Evolutionary conservation across 2,888 invertebrate species (phyloP).

Genomic region (Achlya flavicornis): DNA sequence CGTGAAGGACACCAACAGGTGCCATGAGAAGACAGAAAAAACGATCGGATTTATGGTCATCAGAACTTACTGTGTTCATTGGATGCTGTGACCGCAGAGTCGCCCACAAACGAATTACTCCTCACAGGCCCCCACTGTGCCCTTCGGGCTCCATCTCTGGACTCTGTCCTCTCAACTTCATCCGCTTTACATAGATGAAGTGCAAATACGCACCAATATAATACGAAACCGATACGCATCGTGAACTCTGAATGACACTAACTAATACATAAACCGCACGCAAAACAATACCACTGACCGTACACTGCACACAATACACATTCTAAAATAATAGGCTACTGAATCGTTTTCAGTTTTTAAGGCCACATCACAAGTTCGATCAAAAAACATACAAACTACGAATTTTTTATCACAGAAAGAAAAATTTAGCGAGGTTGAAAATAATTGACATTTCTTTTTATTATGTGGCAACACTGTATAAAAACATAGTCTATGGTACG

Average conservation of each 20-base stretch:
- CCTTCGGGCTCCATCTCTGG: conserved; percentile 68
- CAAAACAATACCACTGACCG: conserved; percentile 59
- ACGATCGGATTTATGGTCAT: conserved; percentile 51
- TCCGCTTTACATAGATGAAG: conserved; percentile 78
- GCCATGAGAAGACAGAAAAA: conserved; percentile 56
- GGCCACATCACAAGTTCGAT: conserved; percentile 72
- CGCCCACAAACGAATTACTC: conserved; percentile 66
- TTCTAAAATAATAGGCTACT: conserved; percentile 64
- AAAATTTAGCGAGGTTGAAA: conserved; percentile 64
- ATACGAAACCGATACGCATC: conserved; percentile 81
- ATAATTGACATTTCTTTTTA: conserved; percentile 49
- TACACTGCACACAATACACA: conserved; percentile 71
- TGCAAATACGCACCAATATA: conserved; percentile 81
- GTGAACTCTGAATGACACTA: conserved; percentile 78
- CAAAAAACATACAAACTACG: conserved; percentile 64
- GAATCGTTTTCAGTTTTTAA: conserved; percentile 55
- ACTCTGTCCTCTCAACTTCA: conserved; percentile 77
- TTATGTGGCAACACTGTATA: conserved; percentile 29
- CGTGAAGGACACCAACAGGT: conserved; percentile 71
- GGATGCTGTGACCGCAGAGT: conserved; percentile 61
- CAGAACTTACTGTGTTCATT: conserved; percentile 76
- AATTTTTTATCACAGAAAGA: conserved; percentile 68
- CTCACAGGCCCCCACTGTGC: conserved; percentile 74
- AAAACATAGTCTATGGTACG: conserved; percentile 25
- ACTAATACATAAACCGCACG: conserved; percentile 68